Evolutionary conservation across 2,888 invertebrate species (phyloP), one percentile per base, ranked within the genome.

Genomic region (Cerastoderma edule): DNA sequence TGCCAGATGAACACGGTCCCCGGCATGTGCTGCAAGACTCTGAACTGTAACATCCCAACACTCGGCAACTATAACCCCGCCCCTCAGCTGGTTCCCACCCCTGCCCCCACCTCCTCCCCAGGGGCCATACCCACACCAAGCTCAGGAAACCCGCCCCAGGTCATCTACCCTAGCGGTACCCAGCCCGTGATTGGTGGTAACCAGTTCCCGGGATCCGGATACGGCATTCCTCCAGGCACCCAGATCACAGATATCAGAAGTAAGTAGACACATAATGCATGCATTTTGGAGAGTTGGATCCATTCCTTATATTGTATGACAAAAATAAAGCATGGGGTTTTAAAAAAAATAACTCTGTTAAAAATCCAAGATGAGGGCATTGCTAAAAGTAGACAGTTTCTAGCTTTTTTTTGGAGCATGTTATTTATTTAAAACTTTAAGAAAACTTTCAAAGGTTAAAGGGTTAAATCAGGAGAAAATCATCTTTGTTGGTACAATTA

Each of bases 1-100:
- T 89, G 89, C 78, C 75, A 72, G 22, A 80, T 80, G 75, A 80
- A 78, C 50, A 74, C 63, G 5, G 80, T 87, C 22, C 88, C 89
- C 19, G 89, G 89, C 19, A 83, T 87, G 79, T 89, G 89, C 77
- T 89, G 89, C 65, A 83, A 85, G 35, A 77, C 83, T 24, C 73
- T 88, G 39, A 79, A 69, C 64, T 88, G 88, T 70, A 84, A 86
- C 68, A 84, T 86, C 35, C 87, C 88, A 27, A 77, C 79, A 50
- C 71, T 83, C n/a, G 88, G 87, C 28, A 81, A 73, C 68, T 88
- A 88, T 75, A 83, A 75, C 50, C 88, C 88, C 0, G 60, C 79
- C 1, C 87, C 88, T 16, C 82, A 84, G 67, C 78, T 88, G 28
- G 70, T 80, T 30, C 86, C 87, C 30, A 85, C 81, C 39, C 86